Evolutionary conservation across 1,140 invertebrate genomes (phyloP).

Genomic region (Drosophila baimaii): DNA sequence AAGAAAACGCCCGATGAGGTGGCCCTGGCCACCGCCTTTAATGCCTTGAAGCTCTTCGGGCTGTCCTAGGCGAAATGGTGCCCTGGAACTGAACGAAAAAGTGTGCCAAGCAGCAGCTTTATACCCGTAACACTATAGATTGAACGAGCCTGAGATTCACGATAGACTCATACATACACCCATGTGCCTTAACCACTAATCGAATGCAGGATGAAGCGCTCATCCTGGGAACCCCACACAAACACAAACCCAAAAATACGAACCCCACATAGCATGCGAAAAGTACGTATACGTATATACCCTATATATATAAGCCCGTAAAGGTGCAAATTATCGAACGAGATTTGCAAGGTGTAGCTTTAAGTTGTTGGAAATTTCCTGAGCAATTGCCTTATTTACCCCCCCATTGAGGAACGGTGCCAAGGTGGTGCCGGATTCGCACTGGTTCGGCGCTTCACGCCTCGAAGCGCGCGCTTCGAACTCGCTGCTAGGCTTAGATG

Average conservation of each 20-base stretch:
- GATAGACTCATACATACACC: slow-evolving; percentile 69
- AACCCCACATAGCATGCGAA: slow-evolving; percentile 66
- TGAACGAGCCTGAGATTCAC: slow-evolving; percentile 73
- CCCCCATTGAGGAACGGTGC: slow-evolving; percentile 46
- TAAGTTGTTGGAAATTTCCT: slow-evolving; percentile 74
- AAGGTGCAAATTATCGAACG: slow-evolving; percentile 54
- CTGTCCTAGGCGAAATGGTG: slow-evolving; percentile 86
- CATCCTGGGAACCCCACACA: slow-evolving; percentile 51
- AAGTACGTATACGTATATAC: slow-evolving; percentile 50
- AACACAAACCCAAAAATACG: slow-evolving; percentile 54
- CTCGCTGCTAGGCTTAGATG: slow-evolving; percentile 36
- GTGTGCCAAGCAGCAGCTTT: slow-evolving; percentile 40
- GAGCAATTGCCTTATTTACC: slow-evolving; percentile 56
- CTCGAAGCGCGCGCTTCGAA: slow-evolving; percentile 53
- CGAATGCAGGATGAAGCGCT: slow-evolving; percentile 69
- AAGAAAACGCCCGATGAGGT: slow-evolving; percentile 94
- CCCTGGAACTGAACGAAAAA: slow-evolving; percentile 54
- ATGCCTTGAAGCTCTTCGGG: slow-evolving; percentile 96
- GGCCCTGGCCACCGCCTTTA: slow-evolving; percentile 95
- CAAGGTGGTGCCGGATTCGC: slow-evolving; percentile 69
- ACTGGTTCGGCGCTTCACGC: slow-evolving; percentile 56
- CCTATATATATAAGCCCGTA: slow-evolving; percentile 39
- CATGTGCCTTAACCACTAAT: slow-evolving; percentile 76
- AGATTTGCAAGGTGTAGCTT: slow-evolving; percentile 63
- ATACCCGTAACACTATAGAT: slow-evolving; percentile 27